Evolutionary conservation across 2,797 vertebrate species (phyloP).

Genomic region (Esox lucius): DNA sequence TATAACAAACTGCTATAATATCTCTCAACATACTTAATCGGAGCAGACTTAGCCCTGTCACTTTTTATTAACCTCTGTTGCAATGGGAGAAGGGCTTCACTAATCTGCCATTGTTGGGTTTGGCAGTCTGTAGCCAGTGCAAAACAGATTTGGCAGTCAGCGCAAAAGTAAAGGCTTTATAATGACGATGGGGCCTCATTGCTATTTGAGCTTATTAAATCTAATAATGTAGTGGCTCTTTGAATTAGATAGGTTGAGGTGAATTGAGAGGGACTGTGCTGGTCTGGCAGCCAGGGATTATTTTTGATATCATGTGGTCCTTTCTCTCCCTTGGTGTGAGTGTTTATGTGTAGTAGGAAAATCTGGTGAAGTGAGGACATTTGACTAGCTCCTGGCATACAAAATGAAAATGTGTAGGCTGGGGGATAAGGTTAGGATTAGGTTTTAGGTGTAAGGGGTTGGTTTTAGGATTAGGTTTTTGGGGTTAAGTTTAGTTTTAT

Average conservation of each 20-base stretch:
- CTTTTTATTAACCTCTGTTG: conserved; percentile 99
- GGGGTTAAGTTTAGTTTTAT: too few relatives aligned
- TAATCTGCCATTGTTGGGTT: conserved; percentile 94
- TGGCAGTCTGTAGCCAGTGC: conserved; percentile 86
- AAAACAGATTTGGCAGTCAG: conserved; percentile 86
- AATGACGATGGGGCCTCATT: conserved; percentile 74
- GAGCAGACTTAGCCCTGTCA: conserved; percentile 97
- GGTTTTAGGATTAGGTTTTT: too few relatives aligned
- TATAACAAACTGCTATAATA: conserved; percentile 92
- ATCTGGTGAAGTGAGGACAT: too few relatives aligned
- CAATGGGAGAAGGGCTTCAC: conserved; percentile 93
- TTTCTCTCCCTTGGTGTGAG: conserved; percentile 28
- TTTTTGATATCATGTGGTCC: conserved; percentile 15
- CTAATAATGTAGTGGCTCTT: conserved; percentile 68
- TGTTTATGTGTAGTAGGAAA: too few relatives aligned
- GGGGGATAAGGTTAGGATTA: too few relatives aligned
- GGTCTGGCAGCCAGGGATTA: conserved; percentile 48
- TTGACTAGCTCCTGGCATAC: too few relatives aligned
- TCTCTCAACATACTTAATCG: conserved; percentile 96
- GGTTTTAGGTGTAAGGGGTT: too few relatives aligned
- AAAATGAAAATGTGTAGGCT: too few relatives aligned
- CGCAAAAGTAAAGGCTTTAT: conserved; percentile 75
- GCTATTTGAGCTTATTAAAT: conserved; percentile 79
- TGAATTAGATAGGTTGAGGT: conserved; percentile 60
- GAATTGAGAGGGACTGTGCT: conserved; percentile 58